A percentile compares a stretch with the other conserved stretches of the same genome.
phyloP scores from a whole-genome alignment of 2,888 invertebrate genomes.

The Ernsta delagoae region DNA sequence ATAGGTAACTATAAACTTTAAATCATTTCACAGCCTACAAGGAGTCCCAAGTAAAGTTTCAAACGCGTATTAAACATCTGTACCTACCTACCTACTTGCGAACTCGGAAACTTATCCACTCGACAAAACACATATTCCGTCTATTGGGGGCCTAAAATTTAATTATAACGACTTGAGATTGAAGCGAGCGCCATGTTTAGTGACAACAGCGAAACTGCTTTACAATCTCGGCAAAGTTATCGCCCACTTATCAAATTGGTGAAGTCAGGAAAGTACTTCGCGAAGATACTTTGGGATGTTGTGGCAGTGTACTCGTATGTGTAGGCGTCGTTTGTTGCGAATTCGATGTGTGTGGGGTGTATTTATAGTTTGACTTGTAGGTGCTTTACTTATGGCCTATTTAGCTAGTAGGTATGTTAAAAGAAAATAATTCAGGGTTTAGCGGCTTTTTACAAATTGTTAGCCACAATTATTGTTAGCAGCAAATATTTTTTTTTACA shows the following conservation, averaged over 20 bases:
- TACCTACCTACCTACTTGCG: background rate
- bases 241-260: conserved; percentile 45
- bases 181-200: conserved; percentile 11
- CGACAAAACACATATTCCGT: background rate
- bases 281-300: background rate
- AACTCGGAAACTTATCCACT: background rate
- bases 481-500: too few species aligned
- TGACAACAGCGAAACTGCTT: conserved; percentile 40
- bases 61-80: background rate
- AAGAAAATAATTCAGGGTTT: too few species aligned
- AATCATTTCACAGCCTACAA: too few species aligned
- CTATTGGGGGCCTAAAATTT: background rate
- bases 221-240: conserved; percentile 43
- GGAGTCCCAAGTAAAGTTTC: background rate
- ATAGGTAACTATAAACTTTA: too few species aligned
- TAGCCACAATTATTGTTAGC: too few species aligned
- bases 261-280: conserved; percentile 39
- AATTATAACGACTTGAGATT: conserved; percentile 12
- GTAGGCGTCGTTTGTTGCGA: background rate
- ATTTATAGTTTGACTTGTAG: background rate
- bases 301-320: background rate
- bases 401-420: too few species aligned
- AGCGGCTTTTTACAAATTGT: too few species aligned
- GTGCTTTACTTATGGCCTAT: too few species aligned
- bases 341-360: too few species aligned